Base-by-base conservation (phyloP, 2,113 vertebrate species). In the Nycticorax nycticorax region DNA sequence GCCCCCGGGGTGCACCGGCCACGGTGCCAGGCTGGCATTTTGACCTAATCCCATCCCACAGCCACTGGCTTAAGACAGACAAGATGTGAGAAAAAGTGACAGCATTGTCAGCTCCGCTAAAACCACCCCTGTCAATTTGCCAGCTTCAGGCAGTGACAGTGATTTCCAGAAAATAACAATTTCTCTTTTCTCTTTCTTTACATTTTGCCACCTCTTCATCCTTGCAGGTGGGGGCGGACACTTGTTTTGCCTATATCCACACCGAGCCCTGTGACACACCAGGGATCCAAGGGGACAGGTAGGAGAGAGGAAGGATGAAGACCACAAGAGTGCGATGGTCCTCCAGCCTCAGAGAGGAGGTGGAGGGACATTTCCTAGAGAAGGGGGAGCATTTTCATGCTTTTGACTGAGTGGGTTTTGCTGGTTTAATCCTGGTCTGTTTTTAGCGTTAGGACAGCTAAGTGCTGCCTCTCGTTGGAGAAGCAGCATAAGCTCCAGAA, bases 131-230 rank as follows among this genome's bases (percentile, higher is more conserved):
- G 6, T 2, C 52, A 5, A 23, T 15, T 3, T 23, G 14, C 14
- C 21, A 9, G 28, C 57, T 66, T 27, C 0, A 0, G 28, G 75
- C 1, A 0, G 32, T 14, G 27, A 39, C 41, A 28, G 32, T 17
- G 26, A 17, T 11, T 39, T 21, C 21, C 47, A 62, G 41, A 50
- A 62, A 89, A 62, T 4, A 48, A 12, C 32, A 10, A 37, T 15
- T 37, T 23, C 3, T 28, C 19, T 73, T 59, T 17, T 22, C 18
- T 56, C 12, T 57, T 39, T 14, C 48, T 55, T 60, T 22, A 30
- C 5, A 6, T 48, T 48, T 71, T 66, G 3, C 32, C 39, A 20
- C 23, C 30, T 62, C 45, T 27, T 48, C 37, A 43, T 17, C 50
- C 41, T 27, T 7, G 9, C 0, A 2, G 19, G 33, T 10, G 30